Conservation (phyloP, 92 coral and sea anemone species). For the Heteractis magnifica region DNA sequence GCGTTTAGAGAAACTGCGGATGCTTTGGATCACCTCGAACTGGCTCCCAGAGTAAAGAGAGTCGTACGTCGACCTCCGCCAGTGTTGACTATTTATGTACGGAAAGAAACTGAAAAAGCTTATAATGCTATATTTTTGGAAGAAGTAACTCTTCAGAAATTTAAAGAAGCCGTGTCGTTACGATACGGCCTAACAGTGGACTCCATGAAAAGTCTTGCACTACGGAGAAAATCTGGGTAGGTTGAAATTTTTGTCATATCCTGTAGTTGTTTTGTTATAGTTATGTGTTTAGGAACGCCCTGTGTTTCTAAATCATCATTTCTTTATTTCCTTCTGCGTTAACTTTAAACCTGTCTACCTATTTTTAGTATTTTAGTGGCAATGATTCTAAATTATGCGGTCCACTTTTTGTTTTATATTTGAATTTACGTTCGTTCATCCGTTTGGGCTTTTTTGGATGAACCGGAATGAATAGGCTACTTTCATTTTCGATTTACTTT, state of each 20-base stretch:
- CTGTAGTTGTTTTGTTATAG: background rate
- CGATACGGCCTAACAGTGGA: constrained; percentile 63
- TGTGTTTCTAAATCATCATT: background rate
- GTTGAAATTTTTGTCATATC: constrained; percentile 21
- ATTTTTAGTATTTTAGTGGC: background rate
- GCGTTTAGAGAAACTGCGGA: constrained; percentile 75
- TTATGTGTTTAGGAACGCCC: constrained; percentile 5
- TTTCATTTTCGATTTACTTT: background rate
- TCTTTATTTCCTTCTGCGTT: background rate
- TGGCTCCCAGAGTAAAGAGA: constrained; percentile 72
- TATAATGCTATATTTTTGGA: constrained; percentile 85
- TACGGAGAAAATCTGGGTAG: constrained; percentile 68
- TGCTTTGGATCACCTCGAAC: constrained; percentile 74
- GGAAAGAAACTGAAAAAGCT: constrained; percentile 84
- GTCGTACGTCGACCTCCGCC: constrained; percentile 89
- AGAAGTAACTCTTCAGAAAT: constrained; percentile 63
- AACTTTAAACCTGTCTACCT: background rate
- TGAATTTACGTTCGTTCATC: constrained; percentile 2
- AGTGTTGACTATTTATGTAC: constrained; percentile 70
- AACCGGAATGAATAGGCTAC: background rate
- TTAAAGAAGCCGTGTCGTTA: constrained; percentile 77
- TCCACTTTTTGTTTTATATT: background rate
- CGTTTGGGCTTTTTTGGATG: background rate
- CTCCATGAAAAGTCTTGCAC: constrained; percentile 51
- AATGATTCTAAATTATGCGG: constrained; percentile 7